These are phyloP conservation scores for Sigmodon hispidus DNA, from an alignment of 2,113 vertebrate genomes.

Conservation along the genomic window DNA sequence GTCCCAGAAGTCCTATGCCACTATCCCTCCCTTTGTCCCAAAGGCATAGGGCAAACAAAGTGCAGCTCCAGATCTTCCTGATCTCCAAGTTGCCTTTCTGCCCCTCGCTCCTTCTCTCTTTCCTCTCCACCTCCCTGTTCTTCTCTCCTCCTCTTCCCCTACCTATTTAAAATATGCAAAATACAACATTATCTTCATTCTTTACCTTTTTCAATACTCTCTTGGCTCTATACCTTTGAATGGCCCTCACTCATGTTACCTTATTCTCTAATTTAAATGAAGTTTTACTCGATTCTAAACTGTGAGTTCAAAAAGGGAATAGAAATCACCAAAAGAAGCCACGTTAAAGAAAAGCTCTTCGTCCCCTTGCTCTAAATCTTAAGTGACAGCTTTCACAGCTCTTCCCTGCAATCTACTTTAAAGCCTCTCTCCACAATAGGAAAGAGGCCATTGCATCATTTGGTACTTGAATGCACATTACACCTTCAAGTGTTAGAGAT, in stretches of 20 bases:
- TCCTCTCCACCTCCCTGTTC: too few species aligned
- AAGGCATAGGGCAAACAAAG: background rate
- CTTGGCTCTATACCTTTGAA: slow-evolving; percentile 29
- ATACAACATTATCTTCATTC: background rate
- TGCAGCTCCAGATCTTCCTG: background rate
- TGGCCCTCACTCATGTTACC: background rate
- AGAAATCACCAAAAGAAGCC: slow-evolving; percentile 47
- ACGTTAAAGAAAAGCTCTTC: slow-evolving; percentile 55
- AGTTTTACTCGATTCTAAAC: slow-evolving; percentile 49
- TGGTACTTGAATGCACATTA: slow-evolving; percentile 54
- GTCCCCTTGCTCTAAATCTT: slow-evolving; percentile 55
- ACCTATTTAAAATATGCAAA: background rate
- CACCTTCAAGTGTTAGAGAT: slow-evolving; percentile 62
- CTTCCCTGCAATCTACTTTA: slow-evolving; percentile 23
- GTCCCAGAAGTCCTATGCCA: background rate
- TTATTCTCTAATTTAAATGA: slow-evolving; percentile 39
- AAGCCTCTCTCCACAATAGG: slow-evolving; percentile 52
- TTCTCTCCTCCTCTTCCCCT: background rate
- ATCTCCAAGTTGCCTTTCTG: background rate
- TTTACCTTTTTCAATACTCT: background rate
- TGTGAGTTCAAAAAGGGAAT: slow-evolving; percentile 21
- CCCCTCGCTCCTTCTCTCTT: background rate
- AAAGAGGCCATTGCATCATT: slow-evolving; percentile 41
- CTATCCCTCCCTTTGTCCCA: background rate
- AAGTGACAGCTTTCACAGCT: slow-evolving; percentile 42